Evolutionary conservation across 2,888 invertebrate genomes (phyloP).

Genomic region (Timema podura): DNA sequence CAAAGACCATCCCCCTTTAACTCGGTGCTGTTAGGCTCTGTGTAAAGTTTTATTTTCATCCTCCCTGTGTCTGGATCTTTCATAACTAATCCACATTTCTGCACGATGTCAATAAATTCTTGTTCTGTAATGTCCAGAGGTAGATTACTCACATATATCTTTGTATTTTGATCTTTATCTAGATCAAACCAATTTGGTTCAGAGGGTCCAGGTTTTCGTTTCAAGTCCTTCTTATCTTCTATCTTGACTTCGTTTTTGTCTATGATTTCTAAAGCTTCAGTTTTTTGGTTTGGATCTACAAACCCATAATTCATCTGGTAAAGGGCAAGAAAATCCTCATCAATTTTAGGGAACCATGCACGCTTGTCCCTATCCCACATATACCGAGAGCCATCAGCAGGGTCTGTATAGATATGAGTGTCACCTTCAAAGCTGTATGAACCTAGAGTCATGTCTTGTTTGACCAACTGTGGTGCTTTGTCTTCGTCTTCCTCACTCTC

Average conservation of each 20-base stretch:
- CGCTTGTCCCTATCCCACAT: constrained; percentile 88
- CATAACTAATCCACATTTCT: constrained; percentile 93
- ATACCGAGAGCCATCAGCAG: constrained; percentile 78
- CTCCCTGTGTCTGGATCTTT: constrained; percentile 74
- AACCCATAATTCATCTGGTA: constrained; percentile 96
- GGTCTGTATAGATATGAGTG: constrained; percentile 74
- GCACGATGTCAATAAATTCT: constrained; percentile 87
- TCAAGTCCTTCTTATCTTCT: constrained; percentile 40
- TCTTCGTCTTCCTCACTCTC: constrained; percentile 35
- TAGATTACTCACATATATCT: constrained; percentile 92
- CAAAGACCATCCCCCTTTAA: constrained; percentile 96
- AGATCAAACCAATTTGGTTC: constrained; percentile 82
- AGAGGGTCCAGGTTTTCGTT: constrained; percentile 50
- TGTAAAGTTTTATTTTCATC: constrained; percentile 89
- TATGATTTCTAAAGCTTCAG: constrained; percentile 34
- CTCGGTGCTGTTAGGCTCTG: constrained; percentile 64
- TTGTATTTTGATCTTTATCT: constrained; percentile 82
- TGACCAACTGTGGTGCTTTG: constrained; percentile 36
- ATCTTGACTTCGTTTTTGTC: constrained; percentile 40
- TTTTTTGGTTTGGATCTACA: constrained; percentile 39
- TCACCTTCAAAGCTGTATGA: constrained; percentile 71
- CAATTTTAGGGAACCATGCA: constrained; percentile 96
- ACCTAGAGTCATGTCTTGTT: constrained; percentile 40
- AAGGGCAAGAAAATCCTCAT: constrained; percentile 92
- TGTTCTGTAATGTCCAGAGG: constrained; percentile 85